Conservation (phyloP, 2,797 vertebrate species). For the Picus viridis region DNA sequence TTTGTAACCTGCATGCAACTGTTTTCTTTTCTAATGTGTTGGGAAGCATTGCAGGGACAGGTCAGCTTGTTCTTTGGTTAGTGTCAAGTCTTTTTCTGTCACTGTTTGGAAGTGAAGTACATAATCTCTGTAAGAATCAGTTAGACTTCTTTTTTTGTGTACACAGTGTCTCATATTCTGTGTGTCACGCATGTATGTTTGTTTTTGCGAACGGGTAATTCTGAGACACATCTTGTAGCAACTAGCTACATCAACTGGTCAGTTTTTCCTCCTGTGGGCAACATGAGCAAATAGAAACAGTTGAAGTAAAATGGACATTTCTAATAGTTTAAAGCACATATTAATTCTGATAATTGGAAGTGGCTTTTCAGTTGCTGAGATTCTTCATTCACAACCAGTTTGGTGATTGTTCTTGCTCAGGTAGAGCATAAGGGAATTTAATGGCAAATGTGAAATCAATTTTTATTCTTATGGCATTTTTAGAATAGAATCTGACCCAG, state of each 20-base stretch:
- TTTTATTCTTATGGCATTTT: background rate
- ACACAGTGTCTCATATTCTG: background rate
- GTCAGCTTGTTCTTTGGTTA: background rate
- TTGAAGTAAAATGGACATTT: background rate
- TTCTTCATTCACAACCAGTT: background rate
- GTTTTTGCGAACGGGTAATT: slow-evolving; percentile 1
- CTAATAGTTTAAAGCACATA: background rate
- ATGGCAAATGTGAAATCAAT: background rate
- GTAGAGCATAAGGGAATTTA: background rate
- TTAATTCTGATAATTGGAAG: background rate
- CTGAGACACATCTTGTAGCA: background rate
- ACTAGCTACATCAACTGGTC: background rate
- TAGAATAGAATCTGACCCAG: background rate
- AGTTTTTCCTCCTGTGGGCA: background rate
- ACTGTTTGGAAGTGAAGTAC: background rate
- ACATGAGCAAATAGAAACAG: background rate
- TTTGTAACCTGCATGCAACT: background rate
- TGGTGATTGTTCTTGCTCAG: background rate
- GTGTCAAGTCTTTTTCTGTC: background rate
- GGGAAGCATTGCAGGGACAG: background rate
- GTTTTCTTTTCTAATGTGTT: background rate
- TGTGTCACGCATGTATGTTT: background rate
- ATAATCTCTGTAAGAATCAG: background rate
- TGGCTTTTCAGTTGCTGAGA: background rate
- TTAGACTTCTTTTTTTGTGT: background rate